Evolutionary conservation across 2,888 invertebrate genomes (phyloP), one percentile per base, ranked within the genome.

Genomic region (Mayetiola destructor): DNA sequence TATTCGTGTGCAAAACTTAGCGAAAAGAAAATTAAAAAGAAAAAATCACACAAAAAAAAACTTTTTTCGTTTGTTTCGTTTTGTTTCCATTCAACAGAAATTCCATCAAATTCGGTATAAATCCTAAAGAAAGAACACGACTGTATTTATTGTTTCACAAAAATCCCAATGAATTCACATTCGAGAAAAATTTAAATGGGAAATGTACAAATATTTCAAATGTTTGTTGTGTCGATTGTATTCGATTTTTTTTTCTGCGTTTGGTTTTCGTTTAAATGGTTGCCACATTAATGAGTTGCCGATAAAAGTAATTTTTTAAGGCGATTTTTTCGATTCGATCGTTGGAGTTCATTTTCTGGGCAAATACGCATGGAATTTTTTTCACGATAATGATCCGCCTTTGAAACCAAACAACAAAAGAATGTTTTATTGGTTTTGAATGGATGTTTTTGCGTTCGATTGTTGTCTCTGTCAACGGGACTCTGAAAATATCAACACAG

Each of bases 291-390:
- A 48, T 48, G 48, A 27, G 27, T 48, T n/a, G 27, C 23, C 14
- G 48, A 48, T 48, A 48, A 48, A 48, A 48, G 48, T 48, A n/a
- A 48, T 48, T 48, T 27, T 23, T n/a, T n/a, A n/a, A n/a, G n/a
- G n/a, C n/a, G n/a, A n/a, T n/a, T n/a, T n/a, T n/a, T n/a, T n/a
- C n/a, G n/a, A n/a, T n/a, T n/a, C n/a, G n/a, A n/a, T n/a, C n/a
- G n/a, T n/a, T n/a, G n/a, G n/a, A n/a, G n/a, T n/a, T n/a, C n/a
- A n/a, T n/a, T n/a, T n/a, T n/a, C n/a, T n/a, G n/a, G n/a, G n/a
- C n/a, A n/a, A n/a, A n/a, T n/a, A n/a, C n/a, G n/a, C n/a, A n/a
- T n/a, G n/a, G n/a, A n/a, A n/a, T n/a, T n/a, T n/a, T n/a, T n/a
- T n/a, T n/a, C n/a, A n/a, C n/a, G n/a, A n/a, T n/a, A n/a, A n/a